Percentiles rank a stretch among this genome's conserved stretches.
These are phyloP conservation scores for Darevskia mixta DNA, from an alignment of 2,797 vertebrate genomes.

Conservation along the genomic window DNA sequence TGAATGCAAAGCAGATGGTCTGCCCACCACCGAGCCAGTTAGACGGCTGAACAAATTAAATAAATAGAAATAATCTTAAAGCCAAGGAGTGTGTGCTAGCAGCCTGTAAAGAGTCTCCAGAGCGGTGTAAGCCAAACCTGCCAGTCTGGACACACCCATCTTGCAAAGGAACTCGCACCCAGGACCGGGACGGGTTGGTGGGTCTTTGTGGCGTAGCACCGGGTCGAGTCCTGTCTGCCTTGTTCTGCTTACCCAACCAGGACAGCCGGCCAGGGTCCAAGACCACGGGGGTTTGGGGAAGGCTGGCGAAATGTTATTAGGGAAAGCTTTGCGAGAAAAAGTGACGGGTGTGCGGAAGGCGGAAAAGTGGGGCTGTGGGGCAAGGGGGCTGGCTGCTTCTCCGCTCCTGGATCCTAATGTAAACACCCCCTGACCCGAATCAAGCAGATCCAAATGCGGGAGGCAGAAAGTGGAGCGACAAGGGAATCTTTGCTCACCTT, in stretches of 20 bases:
- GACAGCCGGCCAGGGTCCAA: neutral
- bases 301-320: neutral
- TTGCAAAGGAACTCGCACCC: neutral
- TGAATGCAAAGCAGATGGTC: too few relatives aligned
- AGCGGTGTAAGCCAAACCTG: too few relatives aligned
- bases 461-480: neutral
- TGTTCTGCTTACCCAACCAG: neutral
- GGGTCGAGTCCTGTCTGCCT: fast-evolving
- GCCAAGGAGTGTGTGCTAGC: too few relatives aligned
- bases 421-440: neutral
- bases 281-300: fast-evolving
- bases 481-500: neutral
- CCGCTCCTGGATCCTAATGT: neutral
- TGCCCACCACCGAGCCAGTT: too few relatives aligned
- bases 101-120: too few relatives aligned
- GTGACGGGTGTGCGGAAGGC: fast-evolving
- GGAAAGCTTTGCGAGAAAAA: neutral
- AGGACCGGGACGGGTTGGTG: neutral
- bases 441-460: neutral
- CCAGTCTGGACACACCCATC: too few relatives aligned
- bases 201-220: too few relatives aligned
- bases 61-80: too few relatives aligned
- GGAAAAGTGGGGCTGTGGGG: too few relatives aligned
- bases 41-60: too few relatives aligned
- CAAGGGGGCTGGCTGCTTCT: too few relatives aligned